A percentile compares a stretch with the other conserved stretches of the same genome.
Conservation (phyloP, 1,140 invertebrate genomes). For the Neotoxoptera formosana region DNA sequence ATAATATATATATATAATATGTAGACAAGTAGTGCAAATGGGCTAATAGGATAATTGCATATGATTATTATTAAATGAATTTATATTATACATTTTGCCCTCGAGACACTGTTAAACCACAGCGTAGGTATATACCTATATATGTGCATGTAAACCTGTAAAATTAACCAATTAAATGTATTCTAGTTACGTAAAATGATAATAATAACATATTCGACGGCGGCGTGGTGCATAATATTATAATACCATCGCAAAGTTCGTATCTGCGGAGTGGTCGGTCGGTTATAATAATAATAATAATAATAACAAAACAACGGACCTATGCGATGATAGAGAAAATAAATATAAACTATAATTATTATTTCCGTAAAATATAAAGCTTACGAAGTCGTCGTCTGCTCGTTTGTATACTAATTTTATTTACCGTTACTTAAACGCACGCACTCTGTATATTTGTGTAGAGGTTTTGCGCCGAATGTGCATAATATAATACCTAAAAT, state of each 20-base stretch:
- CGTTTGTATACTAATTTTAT: background rate
- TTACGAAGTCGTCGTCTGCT: background rate
- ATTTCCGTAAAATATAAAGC: background rate
- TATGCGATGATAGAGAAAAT: background rate
- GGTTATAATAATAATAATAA: background rate
- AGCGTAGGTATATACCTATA: background rate
- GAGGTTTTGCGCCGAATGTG: background rate
- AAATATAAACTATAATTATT: conserved; percentile 1
- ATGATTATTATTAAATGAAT: background rate
- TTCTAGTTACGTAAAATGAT: background rate
- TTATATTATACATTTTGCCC: background rate
- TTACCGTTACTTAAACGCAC: background rate
- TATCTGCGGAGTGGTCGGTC: background rate
- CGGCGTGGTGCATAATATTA: background rate
- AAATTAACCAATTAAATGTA: background rate
- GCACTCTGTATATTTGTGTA: background rate
- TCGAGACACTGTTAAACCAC: background rate
- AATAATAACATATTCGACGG: background rate
- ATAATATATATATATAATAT: no score
- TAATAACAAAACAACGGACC: background rate
- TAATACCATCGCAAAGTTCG: background rate
- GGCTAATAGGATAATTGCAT: background rate
- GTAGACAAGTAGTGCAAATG: background rate
- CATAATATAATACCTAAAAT: background rate
- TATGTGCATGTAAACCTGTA: background rate